Base-by-base conservation (phyloP, 2,888 invertebrate genomes). In the Himalopsyche tibetana region DNA sequence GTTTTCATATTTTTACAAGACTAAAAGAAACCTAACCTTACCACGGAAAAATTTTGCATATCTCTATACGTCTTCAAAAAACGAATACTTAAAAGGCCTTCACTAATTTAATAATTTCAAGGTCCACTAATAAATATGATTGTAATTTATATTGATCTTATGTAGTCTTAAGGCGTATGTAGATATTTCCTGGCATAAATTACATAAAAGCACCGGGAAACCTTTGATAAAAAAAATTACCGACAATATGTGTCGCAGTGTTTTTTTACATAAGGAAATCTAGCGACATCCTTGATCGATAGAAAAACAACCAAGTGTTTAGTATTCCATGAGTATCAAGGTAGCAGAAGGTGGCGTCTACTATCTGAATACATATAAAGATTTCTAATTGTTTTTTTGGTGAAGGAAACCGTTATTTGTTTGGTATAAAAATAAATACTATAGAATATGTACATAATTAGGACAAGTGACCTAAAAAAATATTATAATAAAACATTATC, bases 211-310 rank as follows among this genome's bases (percentile, higher is more conserved):
- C 74, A 74, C 74, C 28, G 69, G n/a, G 69, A 69, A 19, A 69
- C 28, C 74, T 74, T 74, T 74, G 74, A 74, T 74, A 38, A 74
- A 74, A 74, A 74, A 74, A 38, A 15, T 2, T 74, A 74, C 19
- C 74, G 74, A 74, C 74, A 74, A 74, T 38, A 38, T 74, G 15
- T 74, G 36, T 74, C 12, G 2, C 38, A 74, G 2, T 38, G 74
- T 74, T 74, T 74, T 36, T 15, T 36, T 74, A 74, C 74, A 28
- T 38, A 36, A 28, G 28, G 36, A 74, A 74, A 74, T 36, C 74
- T 74, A 38, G n/a, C 36, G 36, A 74, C 74, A 74, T 74, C 74
- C 74, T 74, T 74, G 74, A 74, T 74, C 38, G 38, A 74, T 38
- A 74, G 74, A 74, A 74, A 74, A 74, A 74, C 36, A 74, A 74